Conservation (phyloP, 1,140 invertebrate genomes). For the Drosophila lacteicornis region DNA sequence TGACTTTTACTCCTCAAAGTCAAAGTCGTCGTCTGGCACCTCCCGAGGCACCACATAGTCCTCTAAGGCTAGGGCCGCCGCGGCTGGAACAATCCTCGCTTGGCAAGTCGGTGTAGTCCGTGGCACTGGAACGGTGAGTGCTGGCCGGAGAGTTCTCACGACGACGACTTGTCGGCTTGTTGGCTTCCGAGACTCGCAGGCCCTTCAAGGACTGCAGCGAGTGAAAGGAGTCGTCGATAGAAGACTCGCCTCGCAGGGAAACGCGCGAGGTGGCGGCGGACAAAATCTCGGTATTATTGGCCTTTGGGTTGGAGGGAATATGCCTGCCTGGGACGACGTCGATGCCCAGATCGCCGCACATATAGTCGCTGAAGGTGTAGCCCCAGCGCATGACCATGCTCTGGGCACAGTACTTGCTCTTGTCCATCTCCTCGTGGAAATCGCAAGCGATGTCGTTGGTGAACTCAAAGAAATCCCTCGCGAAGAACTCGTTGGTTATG, state of each 20-base stretch:
- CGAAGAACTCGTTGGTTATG: slow-evolving; percentile 55
- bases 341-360: slow-evolving; percentile 71
- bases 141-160: not conserved
- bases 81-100: slow-evolving; percentile 16
- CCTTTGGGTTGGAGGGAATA: slow-evolving; percentile 32
- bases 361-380: slow-evolving; percentile 67
- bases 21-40: slow-evolving; percentile 5
- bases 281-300: slow-evolving; percentile 10
- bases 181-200: not conserved
- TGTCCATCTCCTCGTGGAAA: slow-evolving; percentile 56
- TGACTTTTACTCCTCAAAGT: not conserved
- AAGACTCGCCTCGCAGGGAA: not conserved
- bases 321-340: slow-evolving; percentile 53
- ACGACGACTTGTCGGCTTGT: not conserved
- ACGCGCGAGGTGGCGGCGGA: not conserved
- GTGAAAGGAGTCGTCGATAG: slow-evolving; percentile 3
- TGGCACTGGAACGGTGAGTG: not conserved
- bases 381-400: slow-evolving; percentile 71
- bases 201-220: not conserved
- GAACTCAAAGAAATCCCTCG: slow-evolving; percentile 65
- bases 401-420: slow-evolving; percentile 63
- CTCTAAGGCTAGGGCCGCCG: not conserved
- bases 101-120: slow-evolving; percentile 16
- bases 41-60: not conserved
- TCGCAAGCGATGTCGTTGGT: slow-evolving; percentile 56